A percentile compares a stretch with the other conserved stretches of the same genome.
Conservation (phyloP, 37 sponge, comb jelly and placozoan species). For the Amphimedon queenslandica region DNA sequence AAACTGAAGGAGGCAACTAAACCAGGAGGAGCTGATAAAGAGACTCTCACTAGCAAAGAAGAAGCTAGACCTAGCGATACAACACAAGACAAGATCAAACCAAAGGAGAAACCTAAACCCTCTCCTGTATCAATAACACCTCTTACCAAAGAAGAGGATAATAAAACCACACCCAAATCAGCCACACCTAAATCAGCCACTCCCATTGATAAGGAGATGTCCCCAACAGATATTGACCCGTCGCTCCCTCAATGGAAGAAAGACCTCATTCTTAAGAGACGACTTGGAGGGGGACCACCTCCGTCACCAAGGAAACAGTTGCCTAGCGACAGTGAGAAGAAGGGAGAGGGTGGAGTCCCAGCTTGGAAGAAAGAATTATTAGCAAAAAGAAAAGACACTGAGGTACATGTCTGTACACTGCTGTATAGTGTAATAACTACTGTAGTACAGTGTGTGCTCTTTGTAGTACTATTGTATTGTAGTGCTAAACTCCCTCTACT, state of each 20-base stretch:
- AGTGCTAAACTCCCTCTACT: too few species aligned
- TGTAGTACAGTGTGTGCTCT: too few species aligned
- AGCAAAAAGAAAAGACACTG: constrained; percentile 16
- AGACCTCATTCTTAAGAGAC: constrained; percentile 27
- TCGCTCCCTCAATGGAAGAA: constrained; percentile 65
- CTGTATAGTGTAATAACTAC: too few species aligned
- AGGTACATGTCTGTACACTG: too few species aligned
- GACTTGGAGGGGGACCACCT: not conserved
- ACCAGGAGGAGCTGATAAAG: not conserved
- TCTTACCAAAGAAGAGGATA: not conserved
- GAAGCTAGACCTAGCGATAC: too few species aligned
- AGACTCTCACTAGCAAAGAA: not conserved
- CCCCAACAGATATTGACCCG: not conserved
- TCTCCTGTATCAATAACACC: not conserved
- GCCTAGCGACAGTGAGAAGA: not conserved
- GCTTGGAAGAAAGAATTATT: constrained; percentile 40
- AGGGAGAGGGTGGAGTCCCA: constrained; percentile 24
- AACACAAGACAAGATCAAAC: not conserved
- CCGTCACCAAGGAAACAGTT: not conserved
- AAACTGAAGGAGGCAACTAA: constrained; percentile 10
- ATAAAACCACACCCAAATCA: not conserved
- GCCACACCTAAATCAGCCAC: constrained; percentile 13
- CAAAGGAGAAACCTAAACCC: not conserved
- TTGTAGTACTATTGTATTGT: too few species aligned
- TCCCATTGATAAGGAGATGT: constrained; percentile 14